These are phyloP conservation scores for Steinernema hermaphroditum DNA, from an alignment of 2,888 invertebrate genomes.

Conservation along the genomic window DNA sequence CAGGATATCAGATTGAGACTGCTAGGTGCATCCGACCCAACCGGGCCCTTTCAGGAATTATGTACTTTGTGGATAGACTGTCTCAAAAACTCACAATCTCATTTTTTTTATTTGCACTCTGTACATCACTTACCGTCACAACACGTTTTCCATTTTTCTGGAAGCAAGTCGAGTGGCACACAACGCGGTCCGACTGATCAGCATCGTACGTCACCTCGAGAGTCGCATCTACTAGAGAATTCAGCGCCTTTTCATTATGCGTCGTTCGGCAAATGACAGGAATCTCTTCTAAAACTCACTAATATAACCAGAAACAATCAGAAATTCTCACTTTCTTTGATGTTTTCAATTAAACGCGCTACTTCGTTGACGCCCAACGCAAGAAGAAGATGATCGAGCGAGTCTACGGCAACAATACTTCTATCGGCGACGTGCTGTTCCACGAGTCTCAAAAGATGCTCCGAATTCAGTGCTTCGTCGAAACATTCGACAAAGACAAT, in stretches of 20 bases:
- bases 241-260: background rate
- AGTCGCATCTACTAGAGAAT: background rate
- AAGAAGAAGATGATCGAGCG: slow-evolving; percentile 4
- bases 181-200: background rate
- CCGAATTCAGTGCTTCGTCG: background rate
- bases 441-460: background rate
- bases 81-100: no score
- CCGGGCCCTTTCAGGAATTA: no score
- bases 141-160: slow-evolving; percentile 27
- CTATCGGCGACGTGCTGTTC: background rate
- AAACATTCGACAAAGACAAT: slow-evolving; percentile 16
- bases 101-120: no score
- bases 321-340: background rate
- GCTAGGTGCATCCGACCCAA: no score
- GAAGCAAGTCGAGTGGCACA: slow-evolving; percentile 16
- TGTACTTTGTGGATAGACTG: no score
- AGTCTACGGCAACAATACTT: background rate
- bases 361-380: background rate
- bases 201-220: background rate
- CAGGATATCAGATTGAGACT: no score
- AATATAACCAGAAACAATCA: background rate
- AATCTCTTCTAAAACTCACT: background rate
- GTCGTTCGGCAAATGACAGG: slow-evolving; percentile 23
- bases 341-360: background rate
- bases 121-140: background rate